Evolutionary conservation across 2,113 vertebrate species (phyloP).

Genomic region (Carassius auratus): DNA sequence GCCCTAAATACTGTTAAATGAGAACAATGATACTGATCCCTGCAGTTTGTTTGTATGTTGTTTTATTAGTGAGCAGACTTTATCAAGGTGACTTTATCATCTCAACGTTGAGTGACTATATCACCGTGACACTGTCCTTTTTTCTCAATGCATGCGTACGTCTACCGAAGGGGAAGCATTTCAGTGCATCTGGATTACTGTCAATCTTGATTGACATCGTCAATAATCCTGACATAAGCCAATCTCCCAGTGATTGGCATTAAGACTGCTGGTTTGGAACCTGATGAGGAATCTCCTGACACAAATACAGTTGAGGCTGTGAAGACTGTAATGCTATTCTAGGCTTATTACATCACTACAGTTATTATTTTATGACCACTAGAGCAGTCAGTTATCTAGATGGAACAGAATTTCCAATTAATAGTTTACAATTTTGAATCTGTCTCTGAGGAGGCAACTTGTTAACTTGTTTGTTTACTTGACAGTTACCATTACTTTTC

Average conservation of each 20-base stretch:
- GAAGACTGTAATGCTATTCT: not conserved
- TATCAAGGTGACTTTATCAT: not conserved
- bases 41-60: not conserved
- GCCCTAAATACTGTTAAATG: not conserved
- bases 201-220: constrained; percentile 30
- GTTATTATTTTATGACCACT: not conserved
- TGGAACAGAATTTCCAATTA: not conserved
- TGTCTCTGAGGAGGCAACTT: not conserved
- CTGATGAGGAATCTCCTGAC: not conserved
- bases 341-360: not conserved
- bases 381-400: not conserved
- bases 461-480: not conserved
- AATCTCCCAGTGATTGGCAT: constrained; percentile 14
- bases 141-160: not conserved
- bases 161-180: not conserved
- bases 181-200: constrained; percentile 32
- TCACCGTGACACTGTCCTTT: not conserved
- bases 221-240: constrained; percentile 42
- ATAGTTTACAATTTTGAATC: not conserved
- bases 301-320: not conserved
- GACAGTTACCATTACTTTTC: not conserved
- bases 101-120: not conserved
- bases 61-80: not conserved
- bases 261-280: not conserved
- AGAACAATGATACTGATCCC: constrained; percentile 1